phyloP scores from a whole-genome alignment of 1,140 invertebrate species.

The Macrosteles quadrilineatus region DNA sequence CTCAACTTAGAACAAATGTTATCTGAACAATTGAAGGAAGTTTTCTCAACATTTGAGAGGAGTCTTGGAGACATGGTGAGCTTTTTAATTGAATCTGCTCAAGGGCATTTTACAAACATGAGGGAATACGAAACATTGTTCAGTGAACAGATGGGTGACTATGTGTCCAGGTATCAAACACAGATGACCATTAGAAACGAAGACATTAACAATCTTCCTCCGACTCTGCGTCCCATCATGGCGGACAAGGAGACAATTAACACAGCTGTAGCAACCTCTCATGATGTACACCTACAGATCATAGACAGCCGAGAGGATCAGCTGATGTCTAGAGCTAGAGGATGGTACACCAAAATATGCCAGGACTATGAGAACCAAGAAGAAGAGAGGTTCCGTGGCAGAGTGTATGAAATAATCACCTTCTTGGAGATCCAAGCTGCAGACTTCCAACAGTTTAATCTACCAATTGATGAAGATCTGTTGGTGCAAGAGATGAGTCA shows the following conservation, averaged over 20 bases:
- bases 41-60: conserved; percentile 69
- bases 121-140: conserved; percentile 54
- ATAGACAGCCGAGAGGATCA: conserved; percentile 78
- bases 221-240: conserved; percentile 51
- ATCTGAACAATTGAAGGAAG: conserved; percentile 54
- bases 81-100: conserved; percentile 68
- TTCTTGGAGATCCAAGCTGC: background rate
- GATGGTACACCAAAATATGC: conserved; percentile 64
- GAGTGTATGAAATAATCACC: background rate
- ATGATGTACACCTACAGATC: conserved; percentile 67
- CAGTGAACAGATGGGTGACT: conserved; percentile 43
- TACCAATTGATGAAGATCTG: background rate
- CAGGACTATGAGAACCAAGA: conserved; percentile 54
- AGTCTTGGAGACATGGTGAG: conserved; percentile 72
- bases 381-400: background rate
- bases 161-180: conserved; percentile 6
- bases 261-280: conserved; percentile 68
- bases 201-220: conserved; percentile 15
- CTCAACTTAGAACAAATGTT: background rate
- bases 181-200: conserved; percentile 19
- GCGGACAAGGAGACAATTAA: conserved; percentile 72
- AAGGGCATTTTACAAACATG: conserved; percentile 68
- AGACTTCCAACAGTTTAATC: background rate
- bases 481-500: background rate
- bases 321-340: conserved; percentile 64